Evolutionary conservation across 2,888 invertebrate species (phyloP), one percentile per base, ranked within the genome.

Genomic region (Tipula helvola): DNA sequence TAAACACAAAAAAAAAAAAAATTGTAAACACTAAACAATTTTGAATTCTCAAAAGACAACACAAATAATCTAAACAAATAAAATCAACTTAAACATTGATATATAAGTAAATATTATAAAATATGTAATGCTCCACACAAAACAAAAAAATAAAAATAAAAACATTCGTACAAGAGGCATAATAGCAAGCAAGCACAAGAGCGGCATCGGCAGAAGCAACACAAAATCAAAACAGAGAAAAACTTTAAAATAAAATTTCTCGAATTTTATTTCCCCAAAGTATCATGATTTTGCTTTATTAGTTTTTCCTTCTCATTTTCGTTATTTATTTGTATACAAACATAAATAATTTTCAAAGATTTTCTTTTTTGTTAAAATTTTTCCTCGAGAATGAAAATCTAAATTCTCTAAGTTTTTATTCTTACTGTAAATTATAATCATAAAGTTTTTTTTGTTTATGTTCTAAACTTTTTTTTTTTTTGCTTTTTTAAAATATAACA

Each of bases 1-100:
- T n/a, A 52, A 52, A 52, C 3, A 3, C n/a, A 52, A 52, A n/a
- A n/a, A 52, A 52, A n/a, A n/a, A 52, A 44, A 12, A 44, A 12
- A 7, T 44, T 44, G 3, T 44, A 44, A n/a, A 52, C 52, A 71
- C 71, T 71, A 71, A 71, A 28, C 71, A 8, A 71, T 71, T 71
- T 71, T 3, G 13, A 71, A 71, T 71, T 2, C 71, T 28, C 71
- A 71, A 71, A 57, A 18, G 71, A 71, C 71, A 71, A 28, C 28
- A 71, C 71, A 18, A 71, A 71, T 28, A 71, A 71, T 71, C 71
- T 71, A 71, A 71, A 71, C 71, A 71, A 71, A 71, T 71, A 71
- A 71, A 71, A 71, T 71, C 71, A 71, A 71, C 71, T 71, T 71
- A 71, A 71, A 71, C 71, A 71, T 71, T 71, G 71, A 71, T 71